These are phyloP conservation scores for Conomelus anceps DNA, from an alignment of 2,888 invertebrate genomes.

Conservation along the genomic window DNA sequence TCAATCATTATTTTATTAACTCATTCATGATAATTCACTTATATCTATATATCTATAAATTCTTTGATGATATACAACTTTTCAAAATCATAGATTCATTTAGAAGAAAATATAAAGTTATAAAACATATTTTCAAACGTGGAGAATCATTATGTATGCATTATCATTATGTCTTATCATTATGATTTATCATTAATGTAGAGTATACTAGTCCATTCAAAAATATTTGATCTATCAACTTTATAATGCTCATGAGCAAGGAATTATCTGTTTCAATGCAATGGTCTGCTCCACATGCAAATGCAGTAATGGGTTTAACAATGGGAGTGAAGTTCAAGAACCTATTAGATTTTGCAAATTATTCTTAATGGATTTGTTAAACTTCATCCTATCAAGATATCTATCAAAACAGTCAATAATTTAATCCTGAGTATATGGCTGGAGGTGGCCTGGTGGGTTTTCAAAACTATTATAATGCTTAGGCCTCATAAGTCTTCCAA, in stretches of 20 bases:
- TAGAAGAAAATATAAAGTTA: not conserved
- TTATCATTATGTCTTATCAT: too few relatives aligned
- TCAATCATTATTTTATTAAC: not conserved
- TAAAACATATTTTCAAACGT: not conserved
- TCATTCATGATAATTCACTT: not conserved
- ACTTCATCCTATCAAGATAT: not conserved
- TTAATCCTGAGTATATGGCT: not conserved
- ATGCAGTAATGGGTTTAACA: not conserved
- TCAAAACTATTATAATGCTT: not conserved
- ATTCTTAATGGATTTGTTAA: not conserved
- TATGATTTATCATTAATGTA: too few relatives aligned
- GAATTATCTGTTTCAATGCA: not conserved
- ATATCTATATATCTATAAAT: constrained; percentile 3
- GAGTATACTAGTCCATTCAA: not conserved
- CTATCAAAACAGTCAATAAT: not conserved
- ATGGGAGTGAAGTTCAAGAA: not conserved
- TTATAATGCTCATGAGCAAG: not conserved
- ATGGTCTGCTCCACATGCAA: not conserved
- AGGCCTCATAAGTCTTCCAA: not conserved
- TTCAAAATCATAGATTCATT: not conserved
- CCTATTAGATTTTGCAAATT: not conserved
- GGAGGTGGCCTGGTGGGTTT: not conserved
- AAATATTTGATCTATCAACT: not conserved
- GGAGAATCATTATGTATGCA: not conserved
- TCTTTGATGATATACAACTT: not conserved